These are phyloP conservation scores for Philereme vetulata DNA, from an alignment of 2,888 invertebrate genomes.

Conservation along the genomic window DNA sequence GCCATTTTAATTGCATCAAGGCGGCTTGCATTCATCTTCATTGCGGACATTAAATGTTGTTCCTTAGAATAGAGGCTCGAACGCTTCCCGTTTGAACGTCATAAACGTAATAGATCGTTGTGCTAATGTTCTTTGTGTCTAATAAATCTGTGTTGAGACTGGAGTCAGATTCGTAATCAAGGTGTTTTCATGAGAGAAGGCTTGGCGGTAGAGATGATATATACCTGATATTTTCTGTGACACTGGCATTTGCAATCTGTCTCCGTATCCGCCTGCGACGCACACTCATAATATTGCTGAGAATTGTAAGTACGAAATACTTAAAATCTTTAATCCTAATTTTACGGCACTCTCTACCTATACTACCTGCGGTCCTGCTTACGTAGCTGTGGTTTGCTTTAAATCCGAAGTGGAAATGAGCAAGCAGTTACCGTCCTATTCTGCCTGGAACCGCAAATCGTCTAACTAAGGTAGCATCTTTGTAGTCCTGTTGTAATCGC, in stretches of 20 bases:
- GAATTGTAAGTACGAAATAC: too few relatives aligned
- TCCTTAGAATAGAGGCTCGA: constrained; percentile 37
- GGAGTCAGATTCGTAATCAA: not conserved
- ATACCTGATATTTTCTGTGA: too few relatives aligned
- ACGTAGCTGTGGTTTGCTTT: constrained; percentile 67
- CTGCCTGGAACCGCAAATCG: constrained; percentile 69
- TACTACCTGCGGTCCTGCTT: constrained; percentile 45
- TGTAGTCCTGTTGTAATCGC: constrained; percentile 61
- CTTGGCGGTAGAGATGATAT: too few relatives aligned
- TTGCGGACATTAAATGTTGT: constrained; percentile 41
- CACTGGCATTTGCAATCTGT: too few relatives aligned
- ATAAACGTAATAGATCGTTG: constrained; percentile 26
- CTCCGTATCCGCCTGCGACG: too few relatives aligned
- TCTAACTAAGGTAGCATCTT: constrained; percentile 51
- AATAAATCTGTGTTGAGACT: constrained; percentile 2
- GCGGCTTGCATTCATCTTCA: constrained; percentile 46
- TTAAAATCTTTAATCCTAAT: not conserved
- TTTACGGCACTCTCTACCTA: constrained; percentile 9
- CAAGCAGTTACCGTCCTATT: constrained; percentile 61
- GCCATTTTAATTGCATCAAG: constrained; percentile 49
- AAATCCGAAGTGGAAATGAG: constrained; percentile 74
- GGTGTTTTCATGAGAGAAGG: not conserved
- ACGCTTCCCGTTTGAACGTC: constrained; percentile 35
- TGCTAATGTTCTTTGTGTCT: constrained; percentile 11
- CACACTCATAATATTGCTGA: too few relatives aligned